These are phyloP conservation scores for Drepana falcataria DNA, from an alignment of 2,888 invertebrate species.

Conservation along the genomic window DNA sequence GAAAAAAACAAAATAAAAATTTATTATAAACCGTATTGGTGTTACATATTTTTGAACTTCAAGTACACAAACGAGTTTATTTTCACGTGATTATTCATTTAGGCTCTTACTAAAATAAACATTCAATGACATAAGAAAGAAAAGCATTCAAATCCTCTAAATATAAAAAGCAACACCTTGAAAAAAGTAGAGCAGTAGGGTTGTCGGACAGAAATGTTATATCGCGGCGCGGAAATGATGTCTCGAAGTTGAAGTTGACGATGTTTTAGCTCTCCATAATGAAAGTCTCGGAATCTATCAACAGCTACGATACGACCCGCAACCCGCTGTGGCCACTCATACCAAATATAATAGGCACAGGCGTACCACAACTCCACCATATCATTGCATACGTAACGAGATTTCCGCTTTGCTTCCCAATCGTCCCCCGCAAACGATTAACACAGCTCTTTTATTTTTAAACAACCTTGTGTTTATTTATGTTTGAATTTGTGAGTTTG, in stretches of 20 bases:
- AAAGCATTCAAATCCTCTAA: background rate
- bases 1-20: too few species aligned
- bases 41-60: too few species aligned
- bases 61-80: too few species aligned
- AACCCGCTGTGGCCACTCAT: too few species aligned
- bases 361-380: background rate
- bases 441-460: constrained; percentile 38
- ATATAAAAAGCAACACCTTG: background rate
- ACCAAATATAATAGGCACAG: too few species aligned
- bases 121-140: too few species aligned
- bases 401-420: constrained; percentile 28
- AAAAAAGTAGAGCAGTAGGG: background rate
- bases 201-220: background rate
- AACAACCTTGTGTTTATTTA: constrained; percentile 37
- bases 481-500: constrained; percentile 28
- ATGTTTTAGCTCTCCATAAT: too few species aligned
- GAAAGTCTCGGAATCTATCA: too few species aligned
- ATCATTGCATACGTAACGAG: constrained; percentile 13
- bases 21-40: too few species aligned
- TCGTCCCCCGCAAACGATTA: constrained; percentile 32
- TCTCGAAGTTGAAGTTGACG: background rate
- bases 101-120: too few species aligned
- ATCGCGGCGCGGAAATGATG: background rate
- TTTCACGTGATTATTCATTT: too few species aligned
- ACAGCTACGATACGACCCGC: too few species aligned